phyloP scores from a whole-genome alignment of 2,888 invertebrate genomes.

The Tetrapedia diversipes region DNA sequence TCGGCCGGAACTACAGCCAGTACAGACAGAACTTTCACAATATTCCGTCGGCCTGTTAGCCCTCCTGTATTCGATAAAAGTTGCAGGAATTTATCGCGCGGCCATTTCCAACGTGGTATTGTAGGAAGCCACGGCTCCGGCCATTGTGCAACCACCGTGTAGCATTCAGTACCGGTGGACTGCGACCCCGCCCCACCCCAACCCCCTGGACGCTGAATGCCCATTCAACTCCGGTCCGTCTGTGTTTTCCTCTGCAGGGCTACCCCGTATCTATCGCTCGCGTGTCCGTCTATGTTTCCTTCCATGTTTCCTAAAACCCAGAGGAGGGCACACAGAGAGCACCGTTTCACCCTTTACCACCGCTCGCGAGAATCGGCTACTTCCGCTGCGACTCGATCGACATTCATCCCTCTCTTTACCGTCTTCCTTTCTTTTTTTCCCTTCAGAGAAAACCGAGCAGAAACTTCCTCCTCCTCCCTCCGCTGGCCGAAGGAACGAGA shows the following conservation, averaged over 20 bases:
- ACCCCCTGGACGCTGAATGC: too few species aligned
- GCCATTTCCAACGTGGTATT: conserved; percentile 72
- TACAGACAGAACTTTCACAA: conserved; percentile 70
- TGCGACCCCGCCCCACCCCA: conserved; percentile 35
- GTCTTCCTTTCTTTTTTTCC: neutral
- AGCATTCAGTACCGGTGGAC: conserved; percentile 60
- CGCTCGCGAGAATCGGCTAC: conserved; percentile 7
- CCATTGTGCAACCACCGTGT: conserved; percentile 68
- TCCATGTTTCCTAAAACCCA: too few species aligned
- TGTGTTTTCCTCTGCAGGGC: conserved; percentile 56
- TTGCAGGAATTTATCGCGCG: conserved; percentile 77
- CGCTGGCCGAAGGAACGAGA: too few species aligned
- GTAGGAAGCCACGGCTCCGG: conserved; percentile 67
- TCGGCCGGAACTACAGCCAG: conserved; percentile 53
- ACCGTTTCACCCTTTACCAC: conserved; percentile 5
- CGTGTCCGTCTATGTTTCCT: conserved; percentile 35
- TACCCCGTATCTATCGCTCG: conserved; percentile 36
- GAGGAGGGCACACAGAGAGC: too few species aligned
- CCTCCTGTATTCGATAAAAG: conserved; percentile 76
- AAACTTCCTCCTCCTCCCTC: too few species aligned
- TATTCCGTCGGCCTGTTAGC: conserved; percentile 73
- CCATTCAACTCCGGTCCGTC: conserved; percentile 62
- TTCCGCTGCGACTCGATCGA: conserved; percentile 3
- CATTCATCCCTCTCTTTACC: neutral
- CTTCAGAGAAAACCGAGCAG: too few species aligned